Percentiles rank a stretch among this genome's conserved stretches.
Evolutionary conservation across 2,888 invertebrate species (phyloP).

Genomic region (Callimorpha dominula): DNA sequence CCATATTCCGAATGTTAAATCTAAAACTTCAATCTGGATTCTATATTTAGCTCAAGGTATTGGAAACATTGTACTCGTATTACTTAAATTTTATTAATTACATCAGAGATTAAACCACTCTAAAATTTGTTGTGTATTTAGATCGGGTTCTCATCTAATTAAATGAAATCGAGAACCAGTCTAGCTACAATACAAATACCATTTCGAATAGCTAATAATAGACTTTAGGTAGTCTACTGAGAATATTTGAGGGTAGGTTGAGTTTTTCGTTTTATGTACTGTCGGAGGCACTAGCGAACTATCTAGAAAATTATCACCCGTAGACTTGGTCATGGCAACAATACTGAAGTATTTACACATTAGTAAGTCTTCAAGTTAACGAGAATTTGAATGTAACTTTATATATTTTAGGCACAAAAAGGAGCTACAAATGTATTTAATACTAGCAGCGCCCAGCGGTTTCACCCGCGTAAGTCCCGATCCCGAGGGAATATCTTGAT

Average conservation of each 20-base stretch:
- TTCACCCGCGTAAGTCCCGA: no score
- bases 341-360: neutral
- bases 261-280: neutral
- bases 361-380: neutral
- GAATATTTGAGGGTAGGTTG: neutral
- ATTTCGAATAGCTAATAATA: neutral
- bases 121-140: neutral
- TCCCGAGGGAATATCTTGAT: no score
- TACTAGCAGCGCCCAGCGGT: no score
- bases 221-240: neutral
- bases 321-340: neutral
- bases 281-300: neutral
- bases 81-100: neutral
- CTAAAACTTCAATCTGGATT: no score
- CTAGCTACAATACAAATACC: neutral
- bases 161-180: neutral
- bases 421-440: neutral
- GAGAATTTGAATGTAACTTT: neutral
- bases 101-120: neutral
- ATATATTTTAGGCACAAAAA: neutral
- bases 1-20: no score
- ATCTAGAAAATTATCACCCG: neutral
- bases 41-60: neutral
- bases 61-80: no score
- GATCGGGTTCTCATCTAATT: neutral